Conservation (phyloP, 2,888 invertebrate species). For the Epistrophe grossulariae region DNA sequence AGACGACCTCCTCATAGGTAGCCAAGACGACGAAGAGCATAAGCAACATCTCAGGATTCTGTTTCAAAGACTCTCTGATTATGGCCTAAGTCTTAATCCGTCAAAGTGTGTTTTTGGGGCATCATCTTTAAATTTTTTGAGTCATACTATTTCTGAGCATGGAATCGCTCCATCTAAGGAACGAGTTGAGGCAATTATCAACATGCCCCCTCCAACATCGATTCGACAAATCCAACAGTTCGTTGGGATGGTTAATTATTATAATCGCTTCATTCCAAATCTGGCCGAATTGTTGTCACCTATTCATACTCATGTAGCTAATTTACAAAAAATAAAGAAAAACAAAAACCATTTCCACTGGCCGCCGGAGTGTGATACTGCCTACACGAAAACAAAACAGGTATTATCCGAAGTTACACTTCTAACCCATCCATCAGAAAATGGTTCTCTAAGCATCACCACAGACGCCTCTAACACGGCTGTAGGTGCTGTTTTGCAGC, state of each 20-base stretch:
- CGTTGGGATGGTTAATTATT: slow-evolving; percentile 63
- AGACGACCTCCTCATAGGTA: no score
- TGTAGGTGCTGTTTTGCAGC: slow-evolving; percentile 33
- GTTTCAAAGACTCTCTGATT: no score
- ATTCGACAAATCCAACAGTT: slow-evolving; percentile 62
- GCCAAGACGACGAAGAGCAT: no score
- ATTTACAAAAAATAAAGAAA: slow-evolving; percentile 38
- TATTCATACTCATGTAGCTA: slow-evolving; percentile 51
- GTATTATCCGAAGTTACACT: slow-evolving; percentile 25
- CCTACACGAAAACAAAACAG: slow-evolving; percentile 23
- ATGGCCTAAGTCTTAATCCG: slow-evolving; percentile 58
- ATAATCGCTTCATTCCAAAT: slow-evolving; percentile 56
- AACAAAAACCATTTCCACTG: slow-evolving; percentile 26
- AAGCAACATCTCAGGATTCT: no score
- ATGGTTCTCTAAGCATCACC: slow-evolving; percentile 28
- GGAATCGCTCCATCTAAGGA: slow-evolving; percentile 72
- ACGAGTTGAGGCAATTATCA: slow-evolving; percentile 69
- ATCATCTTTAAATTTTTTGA: slow-evolving; percentile 63
- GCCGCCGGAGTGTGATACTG: slow-evolving; percentile 27
- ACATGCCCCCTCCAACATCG: slow-evolving; percentile 54
- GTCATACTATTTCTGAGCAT: slow-evolving; percentile 61
- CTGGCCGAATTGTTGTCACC: slow-evolving; percentile 55
- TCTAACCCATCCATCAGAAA: slow-evolving; percentile 35
- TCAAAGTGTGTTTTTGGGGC: slow-evolving; percentile 74
- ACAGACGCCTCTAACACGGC: slow-evolving; percentile 2